Base-by-base conservation (phyloP, 2,113 vertebrate species). In the Sceloporus tristichus region DNA sequence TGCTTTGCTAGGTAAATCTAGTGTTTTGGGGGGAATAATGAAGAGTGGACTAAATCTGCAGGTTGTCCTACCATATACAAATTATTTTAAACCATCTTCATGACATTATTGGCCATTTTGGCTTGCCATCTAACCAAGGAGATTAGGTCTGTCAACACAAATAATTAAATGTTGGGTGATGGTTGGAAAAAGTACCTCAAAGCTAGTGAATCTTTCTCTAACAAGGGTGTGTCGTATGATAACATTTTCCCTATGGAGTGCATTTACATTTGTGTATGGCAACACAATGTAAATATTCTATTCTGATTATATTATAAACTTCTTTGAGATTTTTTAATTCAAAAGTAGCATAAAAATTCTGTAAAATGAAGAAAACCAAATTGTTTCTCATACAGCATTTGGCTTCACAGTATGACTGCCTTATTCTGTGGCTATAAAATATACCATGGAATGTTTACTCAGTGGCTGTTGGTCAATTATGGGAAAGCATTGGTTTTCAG, bases 401-500 rank as follows among this genome's bases (percentile, higher is more conserved):
- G 65, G 16, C 48, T 65, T 40, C 29, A 88, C 18, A 27, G 9
- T 88, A 9, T 18, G 25, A 73, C 65, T 62, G 23, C 74, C 66
- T 79, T 48, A 16, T 13, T 88, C 18, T 34, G 3, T 27, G 53
- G 34, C 18, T 84, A 56, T 8, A 38, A 88, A 70, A 56, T 34
- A 71, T 71, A 18, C 9, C 18, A 48, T 5, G 0, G 0, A 81
- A 75, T 65, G 10, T 29, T 23, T 71, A 21, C 27, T 38, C 34
- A 29, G 0, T 27, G 34, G 23, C 9, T 56, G 53, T 6, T 54
- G 56, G 13, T 14, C 82, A 79, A 10, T 70, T 40, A 16, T 81
- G 14, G 79, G 25, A 81, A 74, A 59, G 71, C 79, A 29, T 13
- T 91, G 87, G 65, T 88, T 9, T 42, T 25, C 19, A 21, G 10